Evolutionary conservation across 2,113 vertebrate genomes (phyloP).

Genomic region (Pongo pygmaeus): DNA sequence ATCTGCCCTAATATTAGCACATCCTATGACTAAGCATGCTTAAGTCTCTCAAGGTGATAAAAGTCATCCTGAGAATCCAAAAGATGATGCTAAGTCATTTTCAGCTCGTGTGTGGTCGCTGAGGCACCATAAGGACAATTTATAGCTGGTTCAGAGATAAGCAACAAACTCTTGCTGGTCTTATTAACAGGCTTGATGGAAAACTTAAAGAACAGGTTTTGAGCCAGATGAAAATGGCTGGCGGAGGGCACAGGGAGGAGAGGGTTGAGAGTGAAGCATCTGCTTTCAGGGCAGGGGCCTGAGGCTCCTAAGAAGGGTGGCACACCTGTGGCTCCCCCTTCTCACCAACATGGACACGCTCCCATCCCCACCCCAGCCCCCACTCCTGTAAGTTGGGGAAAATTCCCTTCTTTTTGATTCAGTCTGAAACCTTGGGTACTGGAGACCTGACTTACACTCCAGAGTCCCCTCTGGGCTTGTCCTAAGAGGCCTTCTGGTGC

Average conservation of each 20-base stretch:
- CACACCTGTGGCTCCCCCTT: not conserved
- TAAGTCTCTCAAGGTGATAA: not conserved
- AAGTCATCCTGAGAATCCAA: not conserved
- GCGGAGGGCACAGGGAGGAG: not conserved
- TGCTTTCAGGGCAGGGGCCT: not conserved
- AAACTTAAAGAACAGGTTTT: not conserved
- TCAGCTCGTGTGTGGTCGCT: not conserved
- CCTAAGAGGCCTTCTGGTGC: not conserved
- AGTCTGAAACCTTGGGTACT: not conserved
- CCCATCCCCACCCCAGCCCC: accelerated
- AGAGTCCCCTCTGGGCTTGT: not conserved
- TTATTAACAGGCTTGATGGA: not conserved
- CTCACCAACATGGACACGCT: not conserved
- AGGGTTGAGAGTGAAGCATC: not conserved
- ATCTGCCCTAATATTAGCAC: not conserved
- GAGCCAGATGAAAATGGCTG: not conserved
- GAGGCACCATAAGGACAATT: not conserved
- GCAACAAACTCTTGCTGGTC: too few relatives aligned
- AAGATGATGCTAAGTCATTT: not conserved
- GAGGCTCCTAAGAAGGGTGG: too few relatives aligned
- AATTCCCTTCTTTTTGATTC: not conserved
- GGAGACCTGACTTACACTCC: not conserved
- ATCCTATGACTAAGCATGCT: not conserved
- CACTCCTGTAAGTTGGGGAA: not conserved
- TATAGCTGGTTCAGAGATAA: not conserved